Evolutionary conservation across 2,888 invertebrate species (phyloP).

Genomic region (Drosophila paracracens): DNA sequence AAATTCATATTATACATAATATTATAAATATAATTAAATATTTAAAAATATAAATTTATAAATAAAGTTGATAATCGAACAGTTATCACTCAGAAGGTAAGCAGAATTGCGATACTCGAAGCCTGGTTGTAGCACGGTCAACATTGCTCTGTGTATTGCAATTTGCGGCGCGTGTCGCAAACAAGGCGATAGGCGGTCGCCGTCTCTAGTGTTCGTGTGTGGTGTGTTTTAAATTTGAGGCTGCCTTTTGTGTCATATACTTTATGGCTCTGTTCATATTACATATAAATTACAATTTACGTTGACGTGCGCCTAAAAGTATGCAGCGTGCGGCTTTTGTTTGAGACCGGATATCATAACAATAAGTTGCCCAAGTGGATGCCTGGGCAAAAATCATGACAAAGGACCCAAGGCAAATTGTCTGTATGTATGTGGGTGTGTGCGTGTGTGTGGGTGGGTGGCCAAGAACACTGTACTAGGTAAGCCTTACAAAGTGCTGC

Average conservation of each 20-base stretch:
- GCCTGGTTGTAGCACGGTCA: neutral
- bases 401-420: conserved; percentile 42
- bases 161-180: conserved; percentile 3
- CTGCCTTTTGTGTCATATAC: conserved; percentile 60
- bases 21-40: no score
- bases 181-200: neutral
- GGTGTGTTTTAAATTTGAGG: conserved; percentile 54
- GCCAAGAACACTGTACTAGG: conserved; percentile 3
- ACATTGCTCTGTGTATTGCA: neutral
- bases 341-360: conserved; percentile 78
- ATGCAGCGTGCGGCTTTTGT: conserved; percentile 68
- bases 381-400: conserved; percentile 45
- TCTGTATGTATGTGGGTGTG: neutral
- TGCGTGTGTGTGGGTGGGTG: neutral
- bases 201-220: conserved; percentile 23
- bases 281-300: conserved; percentile 80
- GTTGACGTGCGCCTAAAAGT: conserved; percentile 77
- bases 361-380: conserved; percentile 76
- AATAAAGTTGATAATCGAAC: neutral
- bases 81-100: neutral
- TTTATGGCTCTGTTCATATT: conserved; percentile 78
- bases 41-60: no score
- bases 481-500: conserved; percentile 52
- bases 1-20: no score
- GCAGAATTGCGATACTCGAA: neutral